phyloP scores from a whole-genome alignment of 2,113 vertebrate genomes.

The Solea senegalensis region DNA sequence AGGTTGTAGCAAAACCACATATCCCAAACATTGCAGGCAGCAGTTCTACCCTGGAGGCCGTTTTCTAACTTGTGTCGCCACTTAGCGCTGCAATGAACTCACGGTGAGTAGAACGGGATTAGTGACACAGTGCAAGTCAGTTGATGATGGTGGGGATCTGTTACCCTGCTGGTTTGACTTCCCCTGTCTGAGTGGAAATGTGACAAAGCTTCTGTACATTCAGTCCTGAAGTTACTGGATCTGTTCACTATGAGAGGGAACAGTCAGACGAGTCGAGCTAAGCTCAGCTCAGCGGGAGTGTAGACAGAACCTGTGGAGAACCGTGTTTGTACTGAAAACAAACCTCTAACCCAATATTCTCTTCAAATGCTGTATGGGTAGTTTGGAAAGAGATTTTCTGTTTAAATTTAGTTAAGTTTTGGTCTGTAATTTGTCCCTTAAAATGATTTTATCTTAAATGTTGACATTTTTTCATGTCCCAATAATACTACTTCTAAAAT shows the following conservation, averaged over 20 bases:
- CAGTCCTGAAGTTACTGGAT: neutral
- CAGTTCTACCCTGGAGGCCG: constrained; percentile 31
- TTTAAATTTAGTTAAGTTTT: too few relatives aligned
- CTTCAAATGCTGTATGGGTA: neutral
- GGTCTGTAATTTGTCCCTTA: too few relatives aligned
- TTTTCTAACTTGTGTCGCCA: constrained; percentile 1
- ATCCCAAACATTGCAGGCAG: constrained; percentile 27
- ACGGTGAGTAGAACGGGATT: constrained; percentile 4
- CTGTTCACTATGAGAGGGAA: neutral
- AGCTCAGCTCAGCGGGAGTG: neutral
- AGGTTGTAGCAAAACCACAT: constrained; percentile 32
- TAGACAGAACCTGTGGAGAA: neutral
- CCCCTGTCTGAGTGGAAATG: neutral
- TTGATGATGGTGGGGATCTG: neutral
- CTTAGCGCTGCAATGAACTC: constrained; percentile 2
- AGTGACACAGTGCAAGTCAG: neutral
- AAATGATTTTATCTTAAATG: too few relatives aligned
- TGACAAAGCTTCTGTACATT: too few relatives aligned
- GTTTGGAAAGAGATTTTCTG: neutral
- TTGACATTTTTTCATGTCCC: too few relatives aligned
- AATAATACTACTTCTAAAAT: too few relatives aligned
- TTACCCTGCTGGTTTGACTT: constrained; percentile 2
- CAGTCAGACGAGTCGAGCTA: too few relatives aligned
- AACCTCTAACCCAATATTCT: neutral
- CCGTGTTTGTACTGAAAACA: neutral